Evolutionary conservation across 2,888 invertebrate species (phyloP).

Genomic region (Hydriomena furcata): DNA sequence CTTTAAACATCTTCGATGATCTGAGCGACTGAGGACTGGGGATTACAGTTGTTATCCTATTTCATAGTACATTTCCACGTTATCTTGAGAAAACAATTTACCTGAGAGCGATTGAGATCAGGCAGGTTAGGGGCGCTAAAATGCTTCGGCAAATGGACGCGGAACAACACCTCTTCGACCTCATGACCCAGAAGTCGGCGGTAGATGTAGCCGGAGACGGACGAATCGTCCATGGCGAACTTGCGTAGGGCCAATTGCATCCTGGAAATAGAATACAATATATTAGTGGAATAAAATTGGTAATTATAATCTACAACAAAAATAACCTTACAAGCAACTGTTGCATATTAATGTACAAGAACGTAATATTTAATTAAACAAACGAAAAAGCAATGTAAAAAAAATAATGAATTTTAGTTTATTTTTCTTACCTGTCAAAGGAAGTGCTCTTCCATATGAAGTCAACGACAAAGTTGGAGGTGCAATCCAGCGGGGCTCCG

Average conservation of each 20-base stretch:
- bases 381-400: no score
- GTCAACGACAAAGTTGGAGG: conserved; percentile 98
- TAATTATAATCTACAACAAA: no score
- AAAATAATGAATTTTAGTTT: background rate
- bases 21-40: no score
- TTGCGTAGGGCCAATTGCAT: conserved; percentile 97
- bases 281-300: no score
- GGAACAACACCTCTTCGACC: conserved; percentile 95
- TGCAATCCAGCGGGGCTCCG: conserved; percentile 96
- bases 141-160: conserved; percentile 96
- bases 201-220: conserved; percentile 99
- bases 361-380: no score
- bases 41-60: no score
- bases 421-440: conserved; percentile 20
- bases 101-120: conserved; percentile 98
- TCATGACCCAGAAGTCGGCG: conserved; percentile 97
- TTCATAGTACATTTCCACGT: no score
- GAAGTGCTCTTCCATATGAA: conserved; percentile 98
- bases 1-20: no score
- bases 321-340: no score
- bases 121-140: conserved; percentile 99
- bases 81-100: no score
- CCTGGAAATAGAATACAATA: no score
- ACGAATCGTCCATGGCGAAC: conserved; percentile 97
- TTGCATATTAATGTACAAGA: no score